Evolutionary conservation across 2,113 vertebrate genomes (phyloP), one percentile per base, ranked within the genome.

Genomic region (Macrotis lagotis): DNA sequence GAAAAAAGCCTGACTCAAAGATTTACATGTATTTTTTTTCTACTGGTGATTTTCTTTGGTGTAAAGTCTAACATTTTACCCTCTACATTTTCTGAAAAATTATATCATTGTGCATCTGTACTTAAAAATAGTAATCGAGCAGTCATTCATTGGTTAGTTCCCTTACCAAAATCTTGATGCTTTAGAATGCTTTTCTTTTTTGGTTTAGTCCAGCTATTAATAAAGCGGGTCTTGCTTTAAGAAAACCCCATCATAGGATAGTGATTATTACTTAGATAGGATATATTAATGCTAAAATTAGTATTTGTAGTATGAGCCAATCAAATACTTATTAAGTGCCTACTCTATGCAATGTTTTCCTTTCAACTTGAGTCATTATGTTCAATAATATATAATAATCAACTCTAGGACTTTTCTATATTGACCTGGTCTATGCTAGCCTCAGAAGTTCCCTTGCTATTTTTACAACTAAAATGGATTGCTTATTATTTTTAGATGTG

Each of bases 1-100:
- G 88, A 48, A 19, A 74, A 51, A 51, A 28, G 31, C 52, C 37
- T 90, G 74, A 31, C 24, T 25, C 44, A 19, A 55, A 31, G 14
- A 44, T 51, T 50, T 51, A 25, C 92, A 55, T 90, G 53, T 95
- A 88, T 83, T 91, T 28, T 59, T 52, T 94, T 52, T 51, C 66
- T 74, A 5, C 90, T 93, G 90, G 83, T 92, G 94, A 94, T 92
- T 89, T 14, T 53, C 37, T 48, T 8, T 51, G n/a, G 50, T 47
- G 31, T 94, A 88, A 51, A 50, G 22, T 55, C 44, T 89, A 90
- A 93, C 53, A 52, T 59, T 22, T 90, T 93, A 52, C 94, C 51
- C 47, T 3, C 95, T 89, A 22, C 31, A 8, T 95, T 93, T 92
- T 90, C 92, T 83, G 66, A 90, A 91, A 96, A 83, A 90, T 93